Evolutionary conservation across 1,140 invertebrate genomes (phyloP), one percentile per base, ranked within the genome.

Genomic region (Adoxophyes honmai): DNA sequence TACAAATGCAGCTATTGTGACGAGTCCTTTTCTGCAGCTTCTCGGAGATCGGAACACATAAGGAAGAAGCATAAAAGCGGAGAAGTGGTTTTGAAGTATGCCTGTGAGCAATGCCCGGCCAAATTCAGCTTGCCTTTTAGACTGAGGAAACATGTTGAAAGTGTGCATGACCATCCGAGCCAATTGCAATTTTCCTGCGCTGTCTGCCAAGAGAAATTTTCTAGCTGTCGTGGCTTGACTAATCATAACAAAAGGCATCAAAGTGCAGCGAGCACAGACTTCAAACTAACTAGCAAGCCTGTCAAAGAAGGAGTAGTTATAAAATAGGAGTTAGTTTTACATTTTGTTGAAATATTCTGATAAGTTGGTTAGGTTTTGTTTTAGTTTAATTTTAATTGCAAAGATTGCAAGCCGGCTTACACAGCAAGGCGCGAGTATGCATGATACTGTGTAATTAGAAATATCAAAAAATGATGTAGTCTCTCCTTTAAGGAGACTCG

Each of bases 21-120:
- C 0, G 79, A 84, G 52, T 64, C 75, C 0, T 86, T 86, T 51
- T 72, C 74, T 0, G 76, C 79, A 0, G 84, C 83, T 0, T 86
- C 83, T 0, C 64, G 81, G 52, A 55, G 76, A 4, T 86, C 83
- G 0, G 79, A 81, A 54, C 83, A 86, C 44, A 68, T 86, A n/a
- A 60, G 74, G 0, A 81, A 68, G 39, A 38, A 38, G 1, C 81
- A 86, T 52, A 77, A 68, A 18, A 58, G 37, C 0, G n/a, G 56
- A 0, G 64, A 74, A 16, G 60, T 62, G 0, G 44, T 69, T 8
- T 36, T 84, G 28, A 83, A 72, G 33, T 77, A 86, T 48, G 64
- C 54, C 0, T 86, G 83, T 38, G 53, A 68, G 0, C 54, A 69
- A 4, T 86, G 83, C 57, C 70, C 79, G 0, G 83, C 83, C 0